Percentiles rank a stretch among this genome's conserved stretches.
Evolutionary conservation across 2,797 vertebrate genomes (phyloP).

Genomic region (Notamacropus eugenii): DNA sequence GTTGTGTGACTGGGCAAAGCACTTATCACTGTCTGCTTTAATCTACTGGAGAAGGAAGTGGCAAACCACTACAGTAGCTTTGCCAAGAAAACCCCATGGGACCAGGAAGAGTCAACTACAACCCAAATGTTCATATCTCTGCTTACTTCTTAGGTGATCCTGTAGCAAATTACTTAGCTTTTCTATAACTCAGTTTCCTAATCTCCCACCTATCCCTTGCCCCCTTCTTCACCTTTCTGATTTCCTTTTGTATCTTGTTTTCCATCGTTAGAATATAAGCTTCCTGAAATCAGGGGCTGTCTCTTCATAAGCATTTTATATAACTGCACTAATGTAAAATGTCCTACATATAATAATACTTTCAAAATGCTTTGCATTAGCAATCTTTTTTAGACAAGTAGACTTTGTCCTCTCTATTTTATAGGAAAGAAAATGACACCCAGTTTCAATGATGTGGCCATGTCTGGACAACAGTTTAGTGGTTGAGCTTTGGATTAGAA

Average conservation of each 20-base stretch:
- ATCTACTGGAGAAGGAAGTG: background rate
- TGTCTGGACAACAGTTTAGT: background rate
- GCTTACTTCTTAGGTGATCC: background rate
- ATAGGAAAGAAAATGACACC: background rate
- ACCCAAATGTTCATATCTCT: background rate
- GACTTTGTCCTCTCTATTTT: background rate
- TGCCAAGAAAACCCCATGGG: background rate
- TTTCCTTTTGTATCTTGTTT: background rate
- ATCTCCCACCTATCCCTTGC: background rate
- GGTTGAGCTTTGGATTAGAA: background rate
- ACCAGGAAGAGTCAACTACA: no score
- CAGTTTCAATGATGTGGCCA: background rate
- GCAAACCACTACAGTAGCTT: background rate
- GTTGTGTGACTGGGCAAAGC: no score
- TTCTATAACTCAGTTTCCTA: background rate
- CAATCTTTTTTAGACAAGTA: background rate
- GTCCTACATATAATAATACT: background rate
- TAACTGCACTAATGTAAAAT: no score
- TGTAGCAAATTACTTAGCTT: background rate
- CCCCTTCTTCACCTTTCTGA: background rate
- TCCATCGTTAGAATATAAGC: background rate
- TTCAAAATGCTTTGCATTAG: background rate
- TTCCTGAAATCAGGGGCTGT: background rate
- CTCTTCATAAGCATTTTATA: background rate
- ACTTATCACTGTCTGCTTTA: background rate